Evolutionary conservation across 2,797 vertebrate species (phyloP).

Genomic region (Phalloptychus januarius): DNA sequence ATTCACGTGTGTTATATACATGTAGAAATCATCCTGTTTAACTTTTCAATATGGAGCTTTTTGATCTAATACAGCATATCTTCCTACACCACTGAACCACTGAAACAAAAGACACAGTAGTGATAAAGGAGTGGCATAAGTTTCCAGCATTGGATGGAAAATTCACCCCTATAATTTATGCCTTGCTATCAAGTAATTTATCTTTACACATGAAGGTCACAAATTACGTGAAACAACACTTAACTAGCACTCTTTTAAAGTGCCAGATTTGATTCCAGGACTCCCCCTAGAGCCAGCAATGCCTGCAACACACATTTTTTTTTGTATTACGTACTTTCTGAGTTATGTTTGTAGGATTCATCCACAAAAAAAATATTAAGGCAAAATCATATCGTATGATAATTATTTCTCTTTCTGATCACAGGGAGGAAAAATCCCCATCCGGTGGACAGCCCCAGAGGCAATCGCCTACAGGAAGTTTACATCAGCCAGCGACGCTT

Average conservation of each 20-base stretch:
- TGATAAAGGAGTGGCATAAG: not conserved
- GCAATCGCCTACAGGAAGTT: slow-evolving; percentile 98
- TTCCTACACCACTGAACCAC: not conserved
- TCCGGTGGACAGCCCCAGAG: slow-evolving; percentile 97
- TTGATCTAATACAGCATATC: not conserved
- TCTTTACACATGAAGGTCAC: not conserved
- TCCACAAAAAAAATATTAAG: not conserved
- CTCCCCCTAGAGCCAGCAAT: not conserved
- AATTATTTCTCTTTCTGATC: slow-evolving; percentile 24
- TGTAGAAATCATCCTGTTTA: not conserved
- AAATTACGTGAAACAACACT: not conserved
- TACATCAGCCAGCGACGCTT: slow-evolving; percentile 95
- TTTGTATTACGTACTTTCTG: not conserved
- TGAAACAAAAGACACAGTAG: not conserved
- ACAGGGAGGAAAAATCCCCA: slow-evolving; percentile 98
- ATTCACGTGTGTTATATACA: not conserved
- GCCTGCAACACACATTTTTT: not conserved
- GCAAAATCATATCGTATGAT: not conserved
- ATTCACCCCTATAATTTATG: not conserved
- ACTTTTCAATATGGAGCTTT: not conserved
- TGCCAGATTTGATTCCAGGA: not conserved
- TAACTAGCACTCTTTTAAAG: not conserved
- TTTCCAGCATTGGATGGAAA: not conserved
- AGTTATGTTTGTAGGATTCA: not conserved
- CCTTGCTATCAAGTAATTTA: not conserved